Conservation (phyloP, 2,888 invertebrate genomes). For the Mamestra brassicae region DNA sequence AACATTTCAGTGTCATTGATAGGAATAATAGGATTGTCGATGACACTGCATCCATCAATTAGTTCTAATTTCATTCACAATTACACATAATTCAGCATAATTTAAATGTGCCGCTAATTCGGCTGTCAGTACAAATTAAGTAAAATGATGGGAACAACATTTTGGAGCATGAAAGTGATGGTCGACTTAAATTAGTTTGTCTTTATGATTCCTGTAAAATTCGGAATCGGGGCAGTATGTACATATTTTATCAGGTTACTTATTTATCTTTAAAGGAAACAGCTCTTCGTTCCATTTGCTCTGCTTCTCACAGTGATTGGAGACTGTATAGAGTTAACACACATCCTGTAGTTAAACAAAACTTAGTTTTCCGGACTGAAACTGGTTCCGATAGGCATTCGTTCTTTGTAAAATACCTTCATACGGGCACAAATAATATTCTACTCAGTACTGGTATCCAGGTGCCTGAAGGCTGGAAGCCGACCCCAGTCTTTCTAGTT, state of each 20-base stretch:
- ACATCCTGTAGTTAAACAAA: too few relatives aligned
- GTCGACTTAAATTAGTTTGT: not conserved
- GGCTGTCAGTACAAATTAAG: constrained; percentile 6
- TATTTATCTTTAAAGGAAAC: too few relatives aligned
- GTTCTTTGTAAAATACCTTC: too few relatives aligned
- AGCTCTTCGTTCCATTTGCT: too few relatives aligned
- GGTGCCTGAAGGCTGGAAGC: not conserved
- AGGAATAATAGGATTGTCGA: constrained; percentile 43
- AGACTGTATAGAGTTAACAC: too few relatives aligned
- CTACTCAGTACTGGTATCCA: not conserved
- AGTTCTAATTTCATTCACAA: constrained; percentile 28
- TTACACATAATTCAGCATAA: constrained; percentile 25
- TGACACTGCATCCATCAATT: constrained; percentile 28
- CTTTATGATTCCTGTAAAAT: not conserved
- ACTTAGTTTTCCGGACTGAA: too few relatives aligned
- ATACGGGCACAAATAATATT: not conserved
- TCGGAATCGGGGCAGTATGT: not conserved
- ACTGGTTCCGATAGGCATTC: too few relatives aligned
- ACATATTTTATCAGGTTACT: not conserved
- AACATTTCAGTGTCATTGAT: constrained; percentile 15
- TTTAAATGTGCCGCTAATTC: constrained; percentile 12
- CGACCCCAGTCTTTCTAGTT: not conserved
- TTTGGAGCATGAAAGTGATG: not conserved
- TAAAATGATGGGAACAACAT: not conserved
- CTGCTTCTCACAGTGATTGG: not conserved